Evolutionary conservation across 1,140 invertebrate species (phyloP), one percentile per base, ranked within the genome.

Genomic region (Dreissena polymorpha): DNA sequence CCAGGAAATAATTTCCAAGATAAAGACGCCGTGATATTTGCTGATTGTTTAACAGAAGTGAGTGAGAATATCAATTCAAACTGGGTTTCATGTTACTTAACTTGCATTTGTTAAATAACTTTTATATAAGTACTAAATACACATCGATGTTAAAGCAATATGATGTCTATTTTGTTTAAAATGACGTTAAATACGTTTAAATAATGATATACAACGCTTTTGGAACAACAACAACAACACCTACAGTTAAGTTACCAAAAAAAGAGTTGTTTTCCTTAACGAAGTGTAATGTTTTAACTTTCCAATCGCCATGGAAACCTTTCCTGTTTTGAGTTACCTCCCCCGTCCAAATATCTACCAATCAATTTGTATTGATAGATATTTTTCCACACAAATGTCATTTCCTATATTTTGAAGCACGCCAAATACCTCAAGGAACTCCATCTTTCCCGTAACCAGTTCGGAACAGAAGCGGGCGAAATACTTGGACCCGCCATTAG

Each of bases 401-500:
- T 60, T 60, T 3, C 3, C 16, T 60, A 2, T 60, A 12, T 60
- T 49, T 86, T 88, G 23, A 85, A 92, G 91, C 88, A 88, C 72
- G 90, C 89, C 69, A 91, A 91, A 87, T 88, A 89, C 77, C 75
- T 93, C 3, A 88, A 90, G 72, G 89, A 91, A 65, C 81, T 93
- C 0, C 82, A 90, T 84, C 74, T 93, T 65, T 90, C 91, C 80
- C 87, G 88, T 53, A 93, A 93, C 74, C 81, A 76, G 60, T 92
- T 93, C 72, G 88, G 89, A 14, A 89, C 91, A 74, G 68, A 87
- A 70, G 88, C 88, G 39, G 92, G 91, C 12, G 86, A 90, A 70
- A 77, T 91, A 13, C 71, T 93, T 18, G 92, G 91, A 27, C 88
- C 88, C 27, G 91, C 90, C 25, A 90, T 93, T 69, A 89, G 92